Conservation (phyloP, 2,888 invertebrate species). For the Cosmorhoe ocellata region DNA sequence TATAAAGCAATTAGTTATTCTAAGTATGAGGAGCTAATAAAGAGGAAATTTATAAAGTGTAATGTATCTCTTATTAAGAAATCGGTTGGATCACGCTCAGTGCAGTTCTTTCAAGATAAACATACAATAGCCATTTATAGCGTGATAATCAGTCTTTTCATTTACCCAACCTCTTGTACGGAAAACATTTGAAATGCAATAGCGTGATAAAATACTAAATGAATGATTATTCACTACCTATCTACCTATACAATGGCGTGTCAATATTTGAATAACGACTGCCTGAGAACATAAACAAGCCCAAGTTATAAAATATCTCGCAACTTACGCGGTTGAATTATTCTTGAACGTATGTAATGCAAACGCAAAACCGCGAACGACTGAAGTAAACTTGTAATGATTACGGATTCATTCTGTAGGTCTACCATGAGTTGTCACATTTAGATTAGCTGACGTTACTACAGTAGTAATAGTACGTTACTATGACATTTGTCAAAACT, state of each 20-base stretch:
- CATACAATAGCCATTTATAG: slow-evolving; percentile 40
- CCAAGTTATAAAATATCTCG: slow-evolving; percentile 11
- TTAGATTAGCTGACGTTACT: too few species aligned
- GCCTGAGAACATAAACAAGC: slow-evolving; percentile 2
- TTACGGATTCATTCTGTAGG: too few species aligned
- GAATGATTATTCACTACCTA: slow-evolving; percentile 6
- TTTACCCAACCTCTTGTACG: slow-evolving; percentile 34
- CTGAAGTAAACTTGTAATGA: slow-evolving; percentile 12
- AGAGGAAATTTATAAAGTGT: slow-evolving; percentile 12
- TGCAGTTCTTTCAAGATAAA: slow-evolving; percentile 36
- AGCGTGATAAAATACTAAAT: slow-evolving; percentile 14
- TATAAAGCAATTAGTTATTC: too few species aligned
- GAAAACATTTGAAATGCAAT: slow-evolving; percentile 17
- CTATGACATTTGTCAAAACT: too few species aligned
- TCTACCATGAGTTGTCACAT: too few species aligned
- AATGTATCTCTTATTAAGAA: slow-evolving; percentile 36
- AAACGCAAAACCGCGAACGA: not conserved
- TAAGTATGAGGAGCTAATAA: not conserved
- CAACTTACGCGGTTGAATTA: not conserved
- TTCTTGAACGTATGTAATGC: not conserved
- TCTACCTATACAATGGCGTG: slow-evolving; percentile 8
- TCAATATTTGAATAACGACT: slow-evolving; percentile 13
- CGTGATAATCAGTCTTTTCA: slow-evolving; percentile 36
- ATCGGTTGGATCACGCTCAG: slow-evolving; percentile 44
- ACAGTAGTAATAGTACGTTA: too few species aligned